A percentile compares a stretch with the other conserved stretches of the same genome.
Conservation (phyloP, 2,797 vertebrate species). For the Pygocentrus nattereri region DNA sequence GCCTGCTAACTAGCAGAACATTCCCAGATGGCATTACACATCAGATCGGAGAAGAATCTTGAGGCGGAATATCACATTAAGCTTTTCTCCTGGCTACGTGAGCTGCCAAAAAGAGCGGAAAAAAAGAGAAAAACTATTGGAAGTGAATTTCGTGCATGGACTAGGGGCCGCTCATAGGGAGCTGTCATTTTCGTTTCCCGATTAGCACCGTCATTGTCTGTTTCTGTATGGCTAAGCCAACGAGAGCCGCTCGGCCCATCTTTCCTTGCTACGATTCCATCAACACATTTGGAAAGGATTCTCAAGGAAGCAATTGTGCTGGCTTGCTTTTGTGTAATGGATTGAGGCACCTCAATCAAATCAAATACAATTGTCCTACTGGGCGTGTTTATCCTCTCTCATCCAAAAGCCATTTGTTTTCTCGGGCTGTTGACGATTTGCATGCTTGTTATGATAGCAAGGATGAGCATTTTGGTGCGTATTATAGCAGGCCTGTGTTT, state of each 20-base stretch:
- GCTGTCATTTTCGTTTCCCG: constrained; percentile 26
- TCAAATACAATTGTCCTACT: constrained; percentile 46
- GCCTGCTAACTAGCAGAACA: neutral
- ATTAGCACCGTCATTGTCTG: constrained; percentile 45
- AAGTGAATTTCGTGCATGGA: constrained; percentile 25
- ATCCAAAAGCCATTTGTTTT: constrained; percentile 46
- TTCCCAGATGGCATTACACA: constrained; percentile 34
- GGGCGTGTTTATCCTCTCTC: constrained; percentile 50
- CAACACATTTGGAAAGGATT: constrained; percentile 43
- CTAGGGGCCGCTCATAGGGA: constrained; percentile 19
- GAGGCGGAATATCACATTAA: constrained; percentile 41
- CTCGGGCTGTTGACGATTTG: constrained; percentile 33
- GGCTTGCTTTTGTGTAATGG: constrained; percentile 40
- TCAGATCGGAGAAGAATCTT: constrained; percentile 26
- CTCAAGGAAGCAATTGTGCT: constrained; percentile 46
- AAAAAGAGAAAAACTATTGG: constrained; percentile 18
- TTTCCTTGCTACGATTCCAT: constrained; percentile 36
- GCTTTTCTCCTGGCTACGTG: constrained; percentile 34
- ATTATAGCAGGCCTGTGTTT: constrained; percentile 16
- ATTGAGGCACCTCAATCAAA: constrained; percentile 56
- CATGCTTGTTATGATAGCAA: constrained; percentile 39
- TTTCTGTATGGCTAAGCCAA: constrained; percentile 26
- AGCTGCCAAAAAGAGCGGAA: constrained; percentile 16
- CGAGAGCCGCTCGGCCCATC: constrained; percentile 2
- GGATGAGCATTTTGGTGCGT: neutral